Evolutionary conservation across 2,888 invertebrate genomes (phyloP).

Genomic region (Drosophila tanythrix): DNA sequence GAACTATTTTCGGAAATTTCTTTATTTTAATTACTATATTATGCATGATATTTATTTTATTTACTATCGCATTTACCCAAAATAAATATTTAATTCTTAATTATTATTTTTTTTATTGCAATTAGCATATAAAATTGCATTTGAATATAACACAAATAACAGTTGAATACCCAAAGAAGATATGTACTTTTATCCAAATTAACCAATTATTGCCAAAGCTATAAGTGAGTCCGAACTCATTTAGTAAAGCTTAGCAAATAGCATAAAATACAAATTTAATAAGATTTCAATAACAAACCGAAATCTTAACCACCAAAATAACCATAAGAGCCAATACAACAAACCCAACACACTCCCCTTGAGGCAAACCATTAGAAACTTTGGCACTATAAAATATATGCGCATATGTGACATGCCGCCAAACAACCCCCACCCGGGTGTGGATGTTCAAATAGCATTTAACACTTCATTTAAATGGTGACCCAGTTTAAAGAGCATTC

Average conservation of each 20-base stretch:
- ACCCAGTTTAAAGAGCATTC: constrained; percentile 66
- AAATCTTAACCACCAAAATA: constrained; percentile 1
- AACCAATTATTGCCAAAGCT: background rate
- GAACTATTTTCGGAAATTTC: rapidly evolving
- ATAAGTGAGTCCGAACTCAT: background rate
- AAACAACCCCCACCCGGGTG: constrained; percentile 9
- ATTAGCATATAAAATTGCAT: background rate
- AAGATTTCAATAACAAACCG: constrained; percentile 16
- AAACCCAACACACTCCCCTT: background rate
- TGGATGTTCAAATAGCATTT: constrained; percentile 52
- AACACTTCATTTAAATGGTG: constrained; percentile 62
- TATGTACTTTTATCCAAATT: background rate
- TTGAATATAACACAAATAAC: background rate
- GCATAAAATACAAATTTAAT: constrained; percentile 25
- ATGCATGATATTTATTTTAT: background rate
- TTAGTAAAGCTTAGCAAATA: background rate
- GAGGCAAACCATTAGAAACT: constrained; percentile 19
- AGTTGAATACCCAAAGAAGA: background rate
- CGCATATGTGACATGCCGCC: constrained; percentile 62
- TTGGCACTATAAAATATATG: constrained; percentile 57
- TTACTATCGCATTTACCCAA: background rate
- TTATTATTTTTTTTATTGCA: background rate
- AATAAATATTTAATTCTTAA: background rate
- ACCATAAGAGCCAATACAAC: constrained; percentile 8
- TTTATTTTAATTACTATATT: background rate